These are phyloP conservation scores for Penaeus vannamei DNA, from an alignment of 1,140 invertebrate species.

Conservation along the genomic window DNA sequence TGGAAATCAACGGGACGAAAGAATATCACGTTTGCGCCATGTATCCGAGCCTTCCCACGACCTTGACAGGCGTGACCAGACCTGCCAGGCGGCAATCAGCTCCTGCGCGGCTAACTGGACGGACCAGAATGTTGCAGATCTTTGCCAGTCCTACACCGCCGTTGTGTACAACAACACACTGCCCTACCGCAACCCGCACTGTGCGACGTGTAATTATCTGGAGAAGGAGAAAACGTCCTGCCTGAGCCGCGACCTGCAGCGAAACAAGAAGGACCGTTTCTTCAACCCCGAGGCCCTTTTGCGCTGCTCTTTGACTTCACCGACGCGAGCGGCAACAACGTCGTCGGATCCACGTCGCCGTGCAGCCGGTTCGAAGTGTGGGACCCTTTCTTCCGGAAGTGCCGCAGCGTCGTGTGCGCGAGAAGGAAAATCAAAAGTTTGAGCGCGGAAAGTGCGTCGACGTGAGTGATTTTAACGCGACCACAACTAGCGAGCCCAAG, in stretches of 20 bases:
- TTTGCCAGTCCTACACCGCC: slow-evolving; percentile 72
- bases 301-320: slow-evolving; percentile 75
- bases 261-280: slow-evolving; percentile 62
- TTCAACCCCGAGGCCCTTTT: slow-evolving; percentile 73
- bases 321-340: slow-evolving; percentile 69
- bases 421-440: slow-evolving; percentile 66
- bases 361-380: slow-evolving; percentile 72
- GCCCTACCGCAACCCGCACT: slow-evolving; percentile 76
- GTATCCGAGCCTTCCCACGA: slow-evolving; percentile 69
- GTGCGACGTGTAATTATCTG: slow-evolving; percentile 76
- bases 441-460: slow-evolving; percentile 68
- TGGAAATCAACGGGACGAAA: slow-evolving; percentile 53
- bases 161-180: slow-evolving; percentile 70
- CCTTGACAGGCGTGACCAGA: slow-evolving; percentile 68
- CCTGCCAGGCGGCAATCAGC: slow-evolving; percentile 68
- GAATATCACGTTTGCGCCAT: slow-evolving; percentile 69
- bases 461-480: slow-evolving; percentile 49
- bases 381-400: slow-evolving; percentile 75
- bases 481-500: slow-evolving; percentile 49
- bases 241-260: neutral
- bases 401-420: slow-evolving; percentile 72
- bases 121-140: slow-evolving; percentile 67
- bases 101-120: slow-evolving; percentile 71
- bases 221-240: slow-evolving; percentile 70
- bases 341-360: slow-evolving; percentile 71